Percentiles rank a stretch among this genome's conserved stretches.
These are phyloP conservation scores for Scortum barcoo DNA, from an alignment of 2,113 vertebrate species.

Conservation along the genomic window DNA sequence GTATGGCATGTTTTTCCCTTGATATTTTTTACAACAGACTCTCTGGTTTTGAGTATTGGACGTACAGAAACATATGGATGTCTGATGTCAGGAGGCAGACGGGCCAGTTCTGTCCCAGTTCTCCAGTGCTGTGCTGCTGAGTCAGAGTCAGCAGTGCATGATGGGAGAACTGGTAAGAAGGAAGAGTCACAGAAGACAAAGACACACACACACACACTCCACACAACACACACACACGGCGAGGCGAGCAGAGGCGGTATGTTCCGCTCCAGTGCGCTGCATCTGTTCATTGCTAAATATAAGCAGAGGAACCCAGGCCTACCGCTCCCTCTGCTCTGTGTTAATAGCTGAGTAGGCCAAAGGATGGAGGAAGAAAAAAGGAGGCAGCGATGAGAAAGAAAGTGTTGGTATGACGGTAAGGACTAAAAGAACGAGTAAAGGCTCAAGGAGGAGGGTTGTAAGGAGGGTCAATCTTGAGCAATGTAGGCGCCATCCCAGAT, in stretches of 20 bases:
- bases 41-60: not conserved
- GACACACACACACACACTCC: constrained; percentile 46
- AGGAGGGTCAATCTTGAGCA: constrained; percentile 11
- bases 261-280: constrained; percentile 77
- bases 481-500: constrained; percentile 19
- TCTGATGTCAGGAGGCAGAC: constrained; percentile 6
- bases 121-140: constrained; percentile 68
- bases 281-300: constrained; percentile 83
- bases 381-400: constrained; percentile 21
- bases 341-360: constrained; percentile 65
- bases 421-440: constrained; percentile 20
- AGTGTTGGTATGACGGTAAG: constrained; percentile 23
- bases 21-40: not conserved
- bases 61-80: constrained; percentile 8
- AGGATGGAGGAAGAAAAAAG: constrained; percentile 59
- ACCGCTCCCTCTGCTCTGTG: constrained; percentile 59
- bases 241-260: constrained; percentile 71
- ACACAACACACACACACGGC: constrained; percentile 45
- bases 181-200: constrained; percentile 65
- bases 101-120: constrained; percentile 71
- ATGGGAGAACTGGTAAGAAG: constrained; percentile 71
- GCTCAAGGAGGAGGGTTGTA: constrained; percentile 13
- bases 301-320: constrained; percentile 72
- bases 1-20: not conserved
- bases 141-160: constrained; percentile 74